These are phyloP conservation scores for Zeus faber DNA, from an alignment of 2,113 vertebrate genomes.

Conservation along the genomic window DNA sequence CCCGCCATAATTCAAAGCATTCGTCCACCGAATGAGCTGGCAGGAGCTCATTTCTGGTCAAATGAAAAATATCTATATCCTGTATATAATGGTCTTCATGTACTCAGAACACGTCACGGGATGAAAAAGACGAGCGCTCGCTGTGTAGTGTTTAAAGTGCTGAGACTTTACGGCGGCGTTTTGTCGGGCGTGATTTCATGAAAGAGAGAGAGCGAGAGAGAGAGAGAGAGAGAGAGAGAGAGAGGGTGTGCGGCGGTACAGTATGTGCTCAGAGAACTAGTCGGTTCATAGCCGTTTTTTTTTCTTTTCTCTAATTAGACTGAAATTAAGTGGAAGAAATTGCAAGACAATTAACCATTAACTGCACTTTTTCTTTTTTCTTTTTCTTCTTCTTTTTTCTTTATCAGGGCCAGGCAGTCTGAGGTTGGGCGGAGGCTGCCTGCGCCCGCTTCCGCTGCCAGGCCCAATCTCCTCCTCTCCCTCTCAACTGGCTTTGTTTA, in stretches of 20 bases:
- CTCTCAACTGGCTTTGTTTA: slow-evolving; percentile 82
- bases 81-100: too few relatives aligned
- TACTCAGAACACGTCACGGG: too few relatives aligned
- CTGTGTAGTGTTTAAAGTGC: too few relatives aligned
- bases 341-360: slow-evolving; percentile 85
- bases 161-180: too few relatives aligned
- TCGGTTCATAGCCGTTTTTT: slow-evolving; percentile 72
- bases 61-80: too few relatives aligned
- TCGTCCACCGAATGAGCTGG: too few relatives aligned
- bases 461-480: slow-evolving; percentile 81
- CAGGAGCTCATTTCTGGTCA: too few relatives aligned
- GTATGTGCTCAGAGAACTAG: slow-evolving; percentile 65
- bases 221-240: too few relatives aligned
- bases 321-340: slow-evolving; percentile 90
- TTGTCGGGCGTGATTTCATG: too few relatives aligned
- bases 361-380: slow-evolving; percentile 66
- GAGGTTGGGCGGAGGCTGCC: slow-evolving; percentile 65
- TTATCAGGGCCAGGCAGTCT: slow-evolving; percentile 77
- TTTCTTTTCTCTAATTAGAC: slow-evolving; percentile 77
- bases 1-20: too few relatives aligned
- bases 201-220: too few relatives aligned
- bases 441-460: slow-evolving; percentile 71
- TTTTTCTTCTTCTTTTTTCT: slow-evolving; percentile 51
- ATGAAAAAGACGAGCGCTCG: too few relatives aligned
- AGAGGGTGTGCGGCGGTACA: slow-evolving; percentile 29